Evolutionary conservation across 2,888 invertebrate genomes (phyloP), one percentile per base, ranked within the genome.

Genomic region (Mamestra brassicae): DNA sequence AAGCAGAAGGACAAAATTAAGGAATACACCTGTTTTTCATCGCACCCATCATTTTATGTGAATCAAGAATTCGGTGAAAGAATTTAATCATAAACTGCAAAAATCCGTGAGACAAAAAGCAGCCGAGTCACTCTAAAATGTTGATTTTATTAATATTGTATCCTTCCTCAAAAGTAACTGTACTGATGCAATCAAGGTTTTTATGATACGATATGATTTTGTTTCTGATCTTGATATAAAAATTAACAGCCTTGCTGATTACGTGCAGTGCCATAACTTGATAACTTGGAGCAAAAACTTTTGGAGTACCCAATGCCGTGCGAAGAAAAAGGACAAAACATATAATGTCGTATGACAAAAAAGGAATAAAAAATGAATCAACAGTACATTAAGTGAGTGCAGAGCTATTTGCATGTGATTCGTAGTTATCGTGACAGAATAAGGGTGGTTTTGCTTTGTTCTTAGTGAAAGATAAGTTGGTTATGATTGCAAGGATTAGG

Each of bases 201-300:
- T 85, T 70, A 63, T 64, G 50, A 54, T 70, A 63, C 62, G 50
- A 54, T 50, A 15, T 72, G 58, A 78, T 52, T 52, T 52, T 62
- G 67, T 67, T 61, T 76, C 65, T 60, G 64, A 34, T 66, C 69
- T 47, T 57, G 66, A 71, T 66, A 64, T 75, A 79, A 80, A 80
- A 83, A 83, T 75, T 79, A 78, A 79, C 54, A 72, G 72, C 68
- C 50, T 67, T 26, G 47, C 71, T 83, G 76, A 83, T 83, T 85
- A 80, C 70, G 45, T 62, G 81, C 84, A 84, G 79, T 85, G 85
- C 75, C 74, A 85, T 87, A 88, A 90, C 88, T 89, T 85, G 89
- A 90, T 89, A 88, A 82, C 78, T 83, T 74, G 61, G 55, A 64
- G 80, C 80, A 74, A 78, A 86, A 88, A 87, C 86, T 88, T 90